Evolutionary conservation across 2,113 vertebrate species (phyloP), one percentile per base, ranked within the genome.

Genomic region (Solea solea): DNA sequence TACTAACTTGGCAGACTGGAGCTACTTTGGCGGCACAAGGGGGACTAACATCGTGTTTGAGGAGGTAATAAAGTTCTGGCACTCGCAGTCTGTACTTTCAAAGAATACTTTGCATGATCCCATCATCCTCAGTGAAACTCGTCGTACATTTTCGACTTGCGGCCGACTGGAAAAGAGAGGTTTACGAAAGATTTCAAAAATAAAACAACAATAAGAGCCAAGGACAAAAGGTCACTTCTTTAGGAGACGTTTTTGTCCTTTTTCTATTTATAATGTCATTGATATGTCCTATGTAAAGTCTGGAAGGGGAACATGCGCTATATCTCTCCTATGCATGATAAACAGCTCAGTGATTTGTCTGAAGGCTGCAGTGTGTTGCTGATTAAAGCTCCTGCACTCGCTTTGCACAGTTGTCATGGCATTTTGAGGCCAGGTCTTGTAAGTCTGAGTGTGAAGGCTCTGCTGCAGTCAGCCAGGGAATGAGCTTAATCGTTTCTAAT

Each of bases 401-500:
- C 10, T 57, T 65, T 72, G 58, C n/a, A 45, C 70, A 65, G 54
- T 21, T 7, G 55, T 60, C 45, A 14, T 69, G 48, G 71, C 45
- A 79, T 82, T 81, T 63, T 13, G 50, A 67, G 75, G 71, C 60
- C 75, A 72, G 72, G 40, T 56, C 67, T 78, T 34, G 3, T 34
- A 34, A 21, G 34, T 34, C 34, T 34, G 34, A 34, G 34, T 34
- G 34, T 76, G 66, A 58, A 55, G 51, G 51, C 1, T 82, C 59
- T 5, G 34, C 53, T 66, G 63, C 72, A 75, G 83, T 81, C 72
- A 79, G 50, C 50, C 62, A 54, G 51, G 45, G 73, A 86, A 77
- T 86, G 81, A 82, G 68, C 54, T 63, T 80, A 88, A 86, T 86
- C 8, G 4, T 69, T 74, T 62, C 15, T 81, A 88, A 86, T 77